Evolutionary conservation across 2,888 invertebrate species (phyloP), one percentile per base, ranked within the genome.

Genomic region (Lymantria monacha): DNA sequence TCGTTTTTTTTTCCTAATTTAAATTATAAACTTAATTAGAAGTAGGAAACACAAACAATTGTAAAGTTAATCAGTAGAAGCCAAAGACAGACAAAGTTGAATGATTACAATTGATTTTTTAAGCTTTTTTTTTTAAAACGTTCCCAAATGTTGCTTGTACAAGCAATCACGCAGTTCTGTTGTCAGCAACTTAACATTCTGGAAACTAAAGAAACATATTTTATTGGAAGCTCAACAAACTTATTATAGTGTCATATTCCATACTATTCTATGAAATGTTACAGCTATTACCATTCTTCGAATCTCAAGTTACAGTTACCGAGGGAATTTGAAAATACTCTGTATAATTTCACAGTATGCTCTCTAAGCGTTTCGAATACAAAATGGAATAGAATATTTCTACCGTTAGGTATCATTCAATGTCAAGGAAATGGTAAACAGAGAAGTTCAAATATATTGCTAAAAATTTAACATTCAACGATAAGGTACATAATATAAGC

Each of bases 391-490:
- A 52, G 49, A 56, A 63, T 61, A 53, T 56, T 57, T 50, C 50
- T 48, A 22, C 40, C 53, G 48, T 47, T 51, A 48, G 55, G 38
- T 55, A 63, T 60, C 51, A 53, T 51, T 59, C 56, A 56, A 49
- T 53, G 47, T n/a, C 41, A 51, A 48, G 53, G 43, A 49, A 48
- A 55, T 44, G 40, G 50, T 49, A 55, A 57, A 61, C 49, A 58
- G 46, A 42, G 40, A 45, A 41, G 42, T 44, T 53, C 57, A 59
- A 43, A 51, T 52, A 51, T 42, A 42, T 49, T 49, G 48, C 56
- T 46, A 55, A 61, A 56, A 63, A 59, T 61, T 61, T 59, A 63
- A 43, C 49, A 43, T 31, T 36, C 33, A 33, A 15, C 59, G 10
- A 22, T 22, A 22, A 22, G 22, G 22, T 22, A 22, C 22, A 2